These are phyloP conservation scores for Macrochelys suwanniensis DNA, from an alignment of 2,797 vertebrate genomes.

Conservation along the genomic window DNA sequence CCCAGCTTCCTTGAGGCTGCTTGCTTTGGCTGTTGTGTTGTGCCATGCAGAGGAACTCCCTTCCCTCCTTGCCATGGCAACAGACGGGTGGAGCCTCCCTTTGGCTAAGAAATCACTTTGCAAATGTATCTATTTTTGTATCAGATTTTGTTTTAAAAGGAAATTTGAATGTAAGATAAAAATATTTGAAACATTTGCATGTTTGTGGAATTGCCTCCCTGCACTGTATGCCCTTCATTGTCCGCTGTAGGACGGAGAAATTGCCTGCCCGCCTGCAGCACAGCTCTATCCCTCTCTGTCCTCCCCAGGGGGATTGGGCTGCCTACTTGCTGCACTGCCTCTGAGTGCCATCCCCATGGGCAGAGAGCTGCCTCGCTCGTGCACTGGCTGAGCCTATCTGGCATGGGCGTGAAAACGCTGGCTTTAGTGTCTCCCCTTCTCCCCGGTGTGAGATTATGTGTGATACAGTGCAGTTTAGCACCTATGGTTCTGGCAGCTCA, in stretches of 20 bases:
- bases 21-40: slow-evolving; percentile 12
- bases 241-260: neutral
- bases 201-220: neutral
- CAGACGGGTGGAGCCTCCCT: slow-evolving; percentile 55
- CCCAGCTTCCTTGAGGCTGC: neutral
- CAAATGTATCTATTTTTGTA: slow-evolving; percentile 81
- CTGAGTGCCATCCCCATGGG: neutral
- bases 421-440: neutral
- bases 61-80: slow-evolving; percentile 47
- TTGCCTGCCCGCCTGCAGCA: neutral
- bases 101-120: slow-evolving; percentile 74
- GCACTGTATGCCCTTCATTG: neutral
- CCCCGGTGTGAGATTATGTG: neutral
- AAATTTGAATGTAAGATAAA: slow-evolving; percentile 50
- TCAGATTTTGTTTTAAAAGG: slow-evolving; percentile 65
- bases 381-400: neutral
- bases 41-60: slow-evolving; percentile 30
- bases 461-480: too few relatives aligned
- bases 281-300: too few relatives aligned
- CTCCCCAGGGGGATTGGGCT: neutral
- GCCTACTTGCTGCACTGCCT: neutral
- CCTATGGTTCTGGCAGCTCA: neutral
- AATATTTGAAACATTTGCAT: slow-evolving; percentile 8
- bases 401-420: neutral
- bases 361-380: neutral